Conservation (phyloP, 1,140 invertebrate genomes). For the Caenorhabditis inopinata region DNA sequence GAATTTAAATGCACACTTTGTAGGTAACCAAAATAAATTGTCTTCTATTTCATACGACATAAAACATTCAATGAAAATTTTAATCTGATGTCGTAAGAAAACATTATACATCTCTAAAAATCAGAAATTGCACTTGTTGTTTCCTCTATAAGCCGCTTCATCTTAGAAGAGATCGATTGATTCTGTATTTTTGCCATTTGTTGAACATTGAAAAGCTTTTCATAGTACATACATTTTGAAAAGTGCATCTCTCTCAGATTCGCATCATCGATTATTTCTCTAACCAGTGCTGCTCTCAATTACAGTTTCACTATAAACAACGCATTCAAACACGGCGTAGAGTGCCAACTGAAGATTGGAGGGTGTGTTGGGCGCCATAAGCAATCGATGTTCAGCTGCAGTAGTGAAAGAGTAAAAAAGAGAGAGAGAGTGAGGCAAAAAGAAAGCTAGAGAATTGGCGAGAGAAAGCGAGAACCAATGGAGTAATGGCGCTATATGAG, state of each 20-base stretch:
- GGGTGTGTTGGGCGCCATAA: neutral
- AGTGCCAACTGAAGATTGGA: neutral
- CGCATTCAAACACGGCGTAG: neutral
- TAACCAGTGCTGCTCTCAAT: neutral
- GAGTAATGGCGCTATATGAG: slow-evolving; percentile 20
- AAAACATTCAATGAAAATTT: too few relatives aligned
- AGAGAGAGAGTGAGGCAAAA: neutral
- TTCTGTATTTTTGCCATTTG: too few relatives aligned
- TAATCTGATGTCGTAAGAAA: too few relatives aligned
- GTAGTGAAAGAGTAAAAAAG: neutral
- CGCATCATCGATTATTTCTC: neutral
- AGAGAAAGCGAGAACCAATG: neutral
- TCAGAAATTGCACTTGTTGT: too few relatives aligned
- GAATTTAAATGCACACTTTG: too few relatives aligned
- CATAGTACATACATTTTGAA: neutral
- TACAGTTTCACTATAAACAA: neutral
- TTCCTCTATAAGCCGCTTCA: too few relatives aligned
- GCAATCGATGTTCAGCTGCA: slow-evolving; percentile 1
- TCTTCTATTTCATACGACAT: too few relatives aligned
- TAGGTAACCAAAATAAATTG: too few relatives aligned
- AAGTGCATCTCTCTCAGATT: too few relatives aligned
- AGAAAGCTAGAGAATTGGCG: neutral
- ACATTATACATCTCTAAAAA: too few relatives aligned
- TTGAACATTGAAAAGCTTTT: too few relatives aligned
- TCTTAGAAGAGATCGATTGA: too few relatives aligned